Evolutionary conservation across 2,888 invertebrate species (phyloP), one percentile per base, ranked within the genome.

Genomic region (Auanema freiburgensis): DNA sequence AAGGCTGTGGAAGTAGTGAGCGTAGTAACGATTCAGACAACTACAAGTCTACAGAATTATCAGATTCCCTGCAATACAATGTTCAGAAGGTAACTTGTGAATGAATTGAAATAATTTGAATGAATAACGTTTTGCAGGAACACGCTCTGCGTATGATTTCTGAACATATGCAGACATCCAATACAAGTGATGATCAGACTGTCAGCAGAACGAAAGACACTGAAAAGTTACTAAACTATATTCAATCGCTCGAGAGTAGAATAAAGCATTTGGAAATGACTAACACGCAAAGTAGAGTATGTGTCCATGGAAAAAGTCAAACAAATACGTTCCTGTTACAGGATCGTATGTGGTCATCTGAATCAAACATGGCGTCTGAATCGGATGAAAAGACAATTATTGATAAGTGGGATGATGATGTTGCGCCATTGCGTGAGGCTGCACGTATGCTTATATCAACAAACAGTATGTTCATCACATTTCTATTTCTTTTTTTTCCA

Each of bases 231-330:
- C 54, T 71, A 11, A 91, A 92, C 82, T 96, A 96, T 84, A 93
- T 95, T 11, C 88, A 91, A 74, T 91, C 91, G 74, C 87, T 96
- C 77, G 95, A 96, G 85, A 90, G 90, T 74, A 89, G 92, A 80
- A 91, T 95, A 56, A 89, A 81, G 58, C 84, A 84, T 57, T 69
- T 87, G 53, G 87, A 87, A 85, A 67, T 65, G 66, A 57, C 63
- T 12, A 70, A 71, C n/a, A 66, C 43, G 24, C 21, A 54, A 12
- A 8, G 54, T 14, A 54, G 24, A 23, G 33, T 23, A 11, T 44
- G 43, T 46, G 11, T 23, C 14, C 40, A 18, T 59, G 40, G 10
- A 11, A 12, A 4, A 51, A 24, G 40, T 23, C 33, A 33, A 18
- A 8, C 12, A 42, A 16, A 6, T 50, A 11, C 6, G 25, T 16